A percentile compares a stretch with the other conserved stretches of the same genome.
Conservation (phyloP, 2,888 invertebrate genomes). For the Ophion ventricosus region DNA sequence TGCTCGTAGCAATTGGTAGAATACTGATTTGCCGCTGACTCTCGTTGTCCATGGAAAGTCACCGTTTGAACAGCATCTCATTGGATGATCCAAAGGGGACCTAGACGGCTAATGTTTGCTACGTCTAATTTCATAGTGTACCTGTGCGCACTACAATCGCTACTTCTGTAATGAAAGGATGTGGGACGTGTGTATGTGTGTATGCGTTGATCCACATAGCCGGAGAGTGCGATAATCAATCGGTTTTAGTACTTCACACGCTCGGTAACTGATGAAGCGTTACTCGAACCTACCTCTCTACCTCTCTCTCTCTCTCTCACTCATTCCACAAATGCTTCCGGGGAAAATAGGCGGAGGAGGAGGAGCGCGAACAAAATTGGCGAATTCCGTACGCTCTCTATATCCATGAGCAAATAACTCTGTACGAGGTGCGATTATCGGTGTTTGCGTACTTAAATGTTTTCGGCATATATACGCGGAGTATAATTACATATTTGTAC, state of each 20-base stretch:
- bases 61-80: too few relatives aligned
- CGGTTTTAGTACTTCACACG: conserved; percentile 49
- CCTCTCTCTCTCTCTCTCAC: neutral
- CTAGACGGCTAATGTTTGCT: conserved; percentile 33
- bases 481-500: conserved; percentile 6
- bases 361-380: conserved; percentile 30
- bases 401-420: conserved; percentile 1
- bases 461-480: neutral
- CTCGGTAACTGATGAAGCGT: conserved; percentile 44
- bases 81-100: neutral
- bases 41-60: too few relatives aligned
- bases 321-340: too few relatives aligned
- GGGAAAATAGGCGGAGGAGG: too few relatives aligned
- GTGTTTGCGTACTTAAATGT: conserved; percentile 14
- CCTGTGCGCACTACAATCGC: conserved; percentile 38
- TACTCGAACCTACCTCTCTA: neutral
- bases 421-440: neutral
- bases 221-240: conserved; percentile 46
- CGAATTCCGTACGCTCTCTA: conserved; percentile 3
- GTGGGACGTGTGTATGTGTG: conserved; percentile 6
- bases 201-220: neutral
- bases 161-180: conserved; percentile 32
- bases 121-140: conserved; percentile 52
- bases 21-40: too few relatives aligned
- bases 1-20: too few relatives aligned